Evolutionary conservation across 2,113 vertebrate species (phyloP).

Genomic region (Nothocercus nigrocapillus): DNA sequence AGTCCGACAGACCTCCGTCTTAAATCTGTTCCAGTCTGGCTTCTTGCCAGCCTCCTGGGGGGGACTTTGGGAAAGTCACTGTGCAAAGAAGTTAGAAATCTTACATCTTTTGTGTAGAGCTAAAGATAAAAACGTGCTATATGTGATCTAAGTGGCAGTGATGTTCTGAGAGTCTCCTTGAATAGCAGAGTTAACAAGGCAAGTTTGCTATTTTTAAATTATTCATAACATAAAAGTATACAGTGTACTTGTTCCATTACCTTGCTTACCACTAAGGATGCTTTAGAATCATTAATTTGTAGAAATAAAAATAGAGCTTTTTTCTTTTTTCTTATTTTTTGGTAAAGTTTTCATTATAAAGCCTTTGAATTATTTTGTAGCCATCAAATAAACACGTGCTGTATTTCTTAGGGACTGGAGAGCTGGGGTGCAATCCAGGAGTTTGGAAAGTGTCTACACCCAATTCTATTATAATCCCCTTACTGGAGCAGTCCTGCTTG

Average conservation of each 20-base stretch:
- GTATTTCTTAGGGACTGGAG: not conserved
- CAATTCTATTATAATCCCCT: not conserved
- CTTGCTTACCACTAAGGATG: not conserved
- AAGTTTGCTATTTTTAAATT: not conserved
- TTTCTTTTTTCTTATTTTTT: not conserved
- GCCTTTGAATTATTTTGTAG: not conserved
- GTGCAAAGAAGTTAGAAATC: not conserved
- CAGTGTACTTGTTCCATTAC: not conserved
- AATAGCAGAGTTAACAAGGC: not conserved
- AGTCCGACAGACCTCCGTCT: not conserved
- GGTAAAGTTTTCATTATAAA: accelerated
- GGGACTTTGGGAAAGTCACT: not conserved
- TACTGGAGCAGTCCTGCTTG: not conserved
- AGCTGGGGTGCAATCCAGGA: accelerated
- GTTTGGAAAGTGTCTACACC: not conserved
- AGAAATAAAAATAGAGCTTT: not conserved
- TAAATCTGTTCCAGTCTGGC: not conserved
- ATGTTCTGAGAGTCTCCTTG: not conserved
- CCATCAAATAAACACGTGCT: not conserved
- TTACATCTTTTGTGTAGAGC: not conserved
- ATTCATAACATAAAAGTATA: not conserved
- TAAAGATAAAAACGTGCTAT: not conserved
- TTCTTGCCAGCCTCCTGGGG: not conserved
- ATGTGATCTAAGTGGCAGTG: not conserved
- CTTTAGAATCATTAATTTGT: not conserved